Conservation (phyloP, 2,113 vertebrate species). For the Triplophysa dalaica region DNA sequence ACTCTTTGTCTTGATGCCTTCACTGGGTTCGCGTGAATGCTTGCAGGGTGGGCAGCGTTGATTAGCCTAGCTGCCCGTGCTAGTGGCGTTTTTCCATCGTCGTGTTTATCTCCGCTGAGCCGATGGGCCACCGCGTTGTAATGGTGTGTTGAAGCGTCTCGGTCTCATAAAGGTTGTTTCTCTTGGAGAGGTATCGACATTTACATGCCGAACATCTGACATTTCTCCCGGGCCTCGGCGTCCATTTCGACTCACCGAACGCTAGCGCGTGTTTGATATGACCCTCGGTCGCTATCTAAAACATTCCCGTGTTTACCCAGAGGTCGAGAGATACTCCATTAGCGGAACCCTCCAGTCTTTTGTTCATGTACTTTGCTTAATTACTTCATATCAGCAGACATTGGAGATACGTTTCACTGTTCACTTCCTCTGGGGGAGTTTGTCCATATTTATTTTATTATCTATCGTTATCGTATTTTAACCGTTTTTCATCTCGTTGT, state of each 20-base stretch:
- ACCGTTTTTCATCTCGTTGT: slow-evolving; percentile 52
- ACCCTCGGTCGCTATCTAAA: slow-evolving; percentile 54
- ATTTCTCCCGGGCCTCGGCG: slow-evolving; percentile 39
- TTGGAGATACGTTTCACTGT: slow-evolving; percentile 65
- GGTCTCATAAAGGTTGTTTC: slow-evolving; percentile 43
- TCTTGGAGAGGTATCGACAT: slow-evolving; percentile 39
- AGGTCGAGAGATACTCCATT: slow-evolving; percentile 71
- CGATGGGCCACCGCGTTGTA: neutral
- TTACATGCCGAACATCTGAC: slow-evolving; percentile 43
- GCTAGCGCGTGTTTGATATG: slow-evolving; percentile 33
- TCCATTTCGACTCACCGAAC: slow-evolving; percentile 24
- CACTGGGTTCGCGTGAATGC: slow-evolving; percentile 72
- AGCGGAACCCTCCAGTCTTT: slow-evolving; percentile 68
- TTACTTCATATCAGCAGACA: slow-evolving; percentile 71
- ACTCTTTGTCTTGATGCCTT: slow-evolving; percentile 77
- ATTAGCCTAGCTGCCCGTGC: slow-evolving; percentile 29
- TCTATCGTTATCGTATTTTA: slow-evolving; percentile 56
- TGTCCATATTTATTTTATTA: slow-evolving; percentile 69
- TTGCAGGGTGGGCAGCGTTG: slow-evolving; percentile 48
- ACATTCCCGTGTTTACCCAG: slow-evolving; percentile 63
- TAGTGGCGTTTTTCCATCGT: slow-evolving; percentile 57
- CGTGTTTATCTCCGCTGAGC: slow-evolving; percentile 15
- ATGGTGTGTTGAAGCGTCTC: slow-evolving; percentile 61
- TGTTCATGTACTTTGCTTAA: slow-evolving; percentile 76
- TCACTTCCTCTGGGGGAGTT: slow-evolving; percentile 61